Base-by-base conservation (phyloP, 2,797 vertebrate species). In the Podarcis siculus region DNA sequence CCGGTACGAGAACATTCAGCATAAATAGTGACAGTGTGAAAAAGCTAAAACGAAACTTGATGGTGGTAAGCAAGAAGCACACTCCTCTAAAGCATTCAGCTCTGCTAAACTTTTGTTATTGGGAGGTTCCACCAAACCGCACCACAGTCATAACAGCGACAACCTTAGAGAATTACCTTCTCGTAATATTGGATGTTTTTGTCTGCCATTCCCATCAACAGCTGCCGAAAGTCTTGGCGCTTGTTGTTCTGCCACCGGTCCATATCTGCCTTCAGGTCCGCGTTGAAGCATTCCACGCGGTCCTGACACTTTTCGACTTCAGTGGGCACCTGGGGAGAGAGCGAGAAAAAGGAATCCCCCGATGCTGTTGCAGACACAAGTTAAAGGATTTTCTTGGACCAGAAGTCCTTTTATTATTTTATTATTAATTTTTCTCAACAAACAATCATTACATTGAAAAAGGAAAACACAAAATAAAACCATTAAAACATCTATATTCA, bases 221-320 rank as follows among this genome's bases (percentile, higher is more conserved):
- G 97, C 95, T 99, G 98, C 91, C 98, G 98, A 85, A 99, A 99
- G 95, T 99, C 99, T 91, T 99, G 98, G 45, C 98, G 97, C 96
- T 99, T 99, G 96, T 98, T 99, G 96, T 97, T 98, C 95, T 99
- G 98, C 99, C 99, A 99, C 95, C 99, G 98, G 92, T 99, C 99
- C 99, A 98, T 98, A 96, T 99, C 99, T 0, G 99, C 99, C 94
- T 99, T 99, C 94, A 99, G 96, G 93, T 99, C 98, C 0, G 99
- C 99, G 19, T 99, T 99, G 95, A 99, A 99, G 94, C 99, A 99
- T 90, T 99, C 99, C 94, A 98, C 96, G 49, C 98, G 97, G 91
- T 99, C 99, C 95, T 99, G 99, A 95, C 98, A 99, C 76, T 98
- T 98, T 96, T 99, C 99, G 73, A 99, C 98, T 3, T 99, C 98